Conservation (phyloP, 2,113 vertebrate species). For the Anas platyrhynchos region DNA sequence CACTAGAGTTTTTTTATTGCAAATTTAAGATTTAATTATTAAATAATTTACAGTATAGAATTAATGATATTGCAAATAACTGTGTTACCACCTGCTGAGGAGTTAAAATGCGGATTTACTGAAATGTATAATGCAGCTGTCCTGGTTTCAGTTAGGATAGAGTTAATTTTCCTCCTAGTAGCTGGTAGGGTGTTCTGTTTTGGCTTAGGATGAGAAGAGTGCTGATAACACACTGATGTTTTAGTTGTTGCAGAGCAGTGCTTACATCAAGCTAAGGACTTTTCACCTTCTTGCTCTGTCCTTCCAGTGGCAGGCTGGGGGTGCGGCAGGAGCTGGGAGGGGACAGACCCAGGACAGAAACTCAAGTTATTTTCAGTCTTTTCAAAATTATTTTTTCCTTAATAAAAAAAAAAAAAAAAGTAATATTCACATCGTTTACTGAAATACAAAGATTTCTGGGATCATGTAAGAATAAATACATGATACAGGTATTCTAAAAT, state of each 20-base stretch:
- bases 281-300: too few species aligned
- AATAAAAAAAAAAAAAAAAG: not conserved
- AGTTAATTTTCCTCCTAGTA: too few species aligned
- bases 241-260: too few species aligned
- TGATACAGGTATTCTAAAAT: not conserved
- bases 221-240: too few species aligned
- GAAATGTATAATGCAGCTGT: not conserved
- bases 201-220: too few species aligned
- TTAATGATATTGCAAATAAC: not conserved
- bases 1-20: not conserved
- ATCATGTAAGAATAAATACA: not conserved
- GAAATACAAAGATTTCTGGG: not conserved
- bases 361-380: slow-evolving; percentile 7
- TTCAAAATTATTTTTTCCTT: not conserved
- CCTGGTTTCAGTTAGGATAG: too few species aligned
- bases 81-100: slow-evolving; percentile 59
- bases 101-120: not conserved
- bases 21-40: not conserved
- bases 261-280: too few species aligned
- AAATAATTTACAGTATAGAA: not conserved
- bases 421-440: not conserved
- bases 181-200: too few species aligned
- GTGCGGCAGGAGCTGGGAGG: too few species aligned
- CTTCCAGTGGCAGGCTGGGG: too few species aligned
- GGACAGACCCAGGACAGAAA: too few species aligned